Evolutionary conservation across 2,797 vertebrate species (phyloP).

Genomic region (Phalloptychus januarius): DNA sequence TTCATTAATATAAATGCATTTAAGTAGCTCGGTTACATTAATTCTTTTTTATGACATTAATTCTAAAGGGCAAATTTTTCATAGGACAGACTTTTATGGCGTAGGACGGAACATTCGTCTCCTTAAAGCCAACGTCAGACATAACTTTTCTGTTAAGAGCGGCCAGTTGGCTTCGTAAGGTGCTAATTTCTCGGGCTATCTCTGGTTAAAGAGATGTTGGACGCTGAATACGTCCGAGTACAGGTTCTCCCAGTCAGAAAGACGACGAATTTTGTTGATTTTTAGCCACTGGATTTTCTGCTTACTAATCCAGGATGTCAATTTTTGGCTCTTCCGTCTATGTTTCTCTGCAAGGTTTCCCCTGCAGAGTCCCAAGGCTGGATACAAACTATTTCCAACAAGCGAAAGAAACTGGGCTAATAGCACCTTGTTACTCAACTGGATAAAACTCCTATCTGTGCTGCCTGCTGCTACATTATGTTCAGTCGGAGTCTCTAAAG

Average conservation of each 20-base stretch:
- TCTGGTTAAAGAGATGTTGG: neutral
- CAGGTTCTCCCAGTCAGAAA: neutral
- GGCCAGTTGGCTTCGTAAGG: neutral
- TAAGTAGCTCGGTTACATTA: neutral
- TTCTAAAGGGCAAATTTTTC: neutral
- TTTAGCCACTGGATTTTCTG: constrained; percentile 33
- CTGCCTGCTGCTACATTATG: constrained; percentile 8
- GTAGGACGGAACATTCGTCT: neutral
- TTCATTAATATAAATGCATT: neutral
- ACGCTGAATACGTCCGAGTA: neutral
- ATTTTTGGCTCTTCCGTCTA: constrained; percentile 25
- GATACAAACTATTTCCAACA: constrained; percentile 32
- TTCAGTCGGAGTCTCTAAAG: neutral
- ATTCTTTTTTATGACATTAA: neutral
- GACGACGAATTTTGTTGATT: constrained; percentile 26
- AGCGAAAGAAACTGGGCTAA: constrained; percentile 36
- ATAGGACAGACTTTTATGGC: neutral
- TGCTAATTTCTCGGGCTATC: neutral
- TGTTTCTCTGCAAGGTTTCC: constrained; percentile 16
- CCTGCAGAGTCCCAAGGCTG: constrained; percentile 16
- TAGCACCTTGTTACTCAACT: constrained; percentile 23
- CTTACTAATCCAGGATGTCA: constrained; percentile 47
- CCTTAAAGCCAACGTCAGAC: neutral
- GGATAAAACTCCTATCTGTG: constrained; percentile 12
- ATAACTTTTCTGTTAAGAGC: neutral